A percentile compares a stretch with the other conserved stretches of the same genome.
phyloP scores from a whole-genome alignment of 2,888 invertebrate species.

The Allophyes oxyacanthae region DNA sequence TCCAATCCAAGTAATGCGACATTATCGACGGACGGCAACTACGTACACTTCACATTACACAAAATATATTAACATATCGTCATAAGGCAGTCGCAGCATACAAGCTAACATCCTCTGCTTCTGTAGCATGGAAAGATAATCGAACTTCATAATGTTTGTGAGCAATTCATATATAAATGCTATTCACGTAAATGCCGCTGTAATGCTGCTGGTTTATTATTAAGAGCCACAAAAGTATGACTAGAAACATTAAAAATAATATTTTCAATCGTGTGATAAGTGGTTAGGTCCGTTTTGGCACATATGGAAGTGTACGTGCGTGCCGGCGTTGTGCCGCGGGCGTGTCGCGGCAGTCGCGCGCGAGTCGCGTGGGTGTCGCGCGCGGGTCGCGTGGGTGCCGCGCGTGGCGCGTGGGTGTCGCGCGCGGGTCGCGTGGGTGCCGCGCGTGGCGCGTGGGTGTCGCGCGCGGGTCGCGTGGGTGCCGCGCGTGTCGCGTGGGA shows the following conservation, averaged over 20 bases:
- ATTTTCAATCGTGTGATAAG: no score
- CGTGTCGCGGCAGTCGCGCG: no score
- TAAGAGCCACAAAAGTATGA: background rate
- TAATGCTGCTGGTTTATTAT: constrained; percentile 3
- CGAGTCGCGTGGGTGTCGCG: no score
- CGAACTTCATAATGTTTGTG: constrained; percentile 5
- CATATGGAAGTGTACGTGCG: constrained; percentile 1
- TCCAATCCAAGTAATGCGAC: constrained; percentile 3
- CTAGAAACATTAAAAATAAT: no score
- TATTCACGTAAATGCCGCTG: constrained; percentile 15
- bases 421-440: no score
- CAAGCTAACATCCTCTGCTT: background rate
- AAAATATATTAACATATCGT: background rate
- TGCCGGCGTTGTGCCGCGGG: no score
- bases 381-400: no score
- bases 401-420: no score
- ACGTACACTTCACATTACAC: background rate
- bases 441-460: no score
- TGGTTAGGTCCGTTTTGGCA: background rate
- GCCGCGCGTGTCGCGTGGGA: background rate
- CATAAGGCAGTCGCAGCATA: constrained; percentile 1
- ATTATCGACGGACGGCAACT: constrained; percentile 1
- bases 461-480: no score
- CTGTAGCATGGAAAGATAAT: background rate
- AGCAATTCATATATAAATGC: constrained; percentile 20